phyloP scores from a whole-genome alignment of 1,140 invertebrate genomes.

The Danaus melanippus region DNA sequence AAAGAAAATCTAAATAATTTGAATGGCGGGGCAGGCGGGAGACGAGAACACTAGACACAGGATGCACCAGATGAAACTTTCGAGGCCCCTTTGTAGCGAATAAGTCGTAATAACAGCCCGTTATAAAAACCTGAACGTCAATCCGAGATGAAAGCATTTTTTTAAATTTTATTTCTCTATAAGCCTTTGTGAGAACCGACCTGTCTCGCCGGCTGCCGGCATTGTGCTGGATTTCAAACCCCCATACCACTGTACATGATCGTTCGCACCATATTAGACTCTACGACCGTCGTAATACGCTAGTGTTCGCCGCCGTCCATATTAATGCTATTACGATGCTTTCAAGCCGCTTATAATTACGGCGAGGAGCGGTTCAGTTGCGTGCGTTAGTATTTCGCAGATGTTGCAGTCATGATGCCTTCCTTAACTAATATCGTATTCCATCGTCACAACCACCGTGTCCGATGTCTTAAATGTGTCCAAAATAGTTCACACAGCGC shows the following conservation, averaged over 20 bases:
- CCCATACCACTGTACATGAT: too few relatives aligned
- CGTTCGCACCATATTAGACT: background rate
- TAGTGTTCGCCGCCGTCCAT: too few relatives aligned
- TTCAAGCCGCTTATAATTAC: too few relatives aligned
- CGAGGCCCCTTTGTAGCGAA: slow-evolving; percentile 17
- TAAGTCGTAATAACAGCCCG: slow-evolving; percentile 25
- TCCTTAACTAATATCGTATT: slow-evolving; percentile 10
- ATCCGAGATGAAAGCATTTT: slow-evolving; percentile 23
- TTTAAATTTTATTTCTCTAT: slow-evolving; percentile 26
- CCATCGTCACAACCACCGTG: slow-evolving; percentile 4
- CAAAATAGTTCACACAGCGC: too few relatives aligned
- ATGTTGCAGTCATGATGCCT: slow-evolving; percentile 15
- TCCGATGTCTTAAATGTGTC: slow-evolving; percentile 1
- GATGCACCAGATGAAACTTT: slow-evolving; percentile 19
- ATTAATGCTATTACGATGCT: too few relatives aligned
- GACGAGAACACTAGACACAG: slow-evolving; percentile 9
- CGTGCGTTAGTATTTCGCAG: slow-evolving; percentile 7
- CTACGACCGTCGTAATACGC: too few relatives aligned
- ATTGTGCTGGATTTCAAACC: slow-evolving; percentile 13
- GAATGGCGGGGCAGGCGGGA: slow-evolving; percentile 1
- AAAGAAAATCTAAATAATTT: slow-evolving; percentile 12
- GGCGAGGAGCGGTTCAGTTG: slow-evolving; percentile 9
- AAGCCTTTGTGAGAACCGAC: slow-evolving; percentile 25
- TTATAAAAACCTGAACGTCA: slow-evolving; percentile 25
- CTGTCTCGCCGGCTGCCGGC: slow-evolving; percentile 24